phyloP scores from a whole-genome alignment of 1,140 invertebrate species.

The Nilaparvata lugens region DNA sequence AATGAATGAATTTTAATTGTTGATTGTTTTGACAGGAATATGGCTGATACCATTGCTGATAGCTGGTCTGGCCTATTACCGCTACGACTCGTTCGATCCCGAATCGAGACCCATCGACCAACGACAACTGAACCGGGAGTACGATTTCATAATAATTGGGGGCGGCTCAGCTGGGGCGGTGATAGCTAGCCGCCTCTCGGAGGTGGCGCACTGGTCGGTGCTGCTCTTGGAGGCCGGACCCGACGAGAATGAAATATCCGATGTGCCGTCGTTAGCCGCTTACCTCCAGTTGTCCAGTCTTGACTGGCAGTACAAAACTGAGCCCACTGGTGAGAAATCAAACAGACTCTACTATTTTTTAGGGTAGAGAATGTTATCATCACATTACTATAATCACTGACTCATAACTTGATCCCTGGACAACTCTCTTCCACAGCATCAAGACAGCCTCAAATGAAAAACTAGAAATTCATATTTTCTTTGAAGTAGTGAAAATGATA shows the following conservation, averaged over 20 bases:
- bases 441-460: too few relatives aligned
- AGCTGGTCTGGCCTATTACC: constrained; percentile 69
- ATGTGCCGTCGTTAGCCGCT: constrained; percentile 77
- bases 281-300: constrained; percentile 79
- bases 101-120: constrained; percentile 57
- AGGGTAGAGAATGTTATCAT: too few relatives aligned
- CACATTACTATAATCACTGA: too few relatives aligned
- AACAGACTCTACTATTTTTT: too few relatives aligned
- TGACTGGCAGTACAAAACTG: constrained; percentile 89
- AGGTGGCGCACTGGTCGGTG: constrained; percentile 64
- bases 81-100: constrained; percentile 71
- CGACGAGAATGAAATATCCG: constrained; percentile 83
- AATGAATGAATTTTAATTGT: too few relatives aligned
- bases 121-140: constrained; percentile 48
- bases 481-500: too few relatives aligned
- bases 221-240: constrained; percentile 85
- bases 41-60: constrained; percentile 75
- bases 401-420: too few relatives aligned
- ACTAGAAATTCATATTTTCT: too few relatives aligned
- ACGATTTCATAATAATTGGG: constrained; percentile 81
- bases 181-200: constrained; percentile 79
- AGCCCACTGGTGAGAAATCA: constrained; percentile 57
- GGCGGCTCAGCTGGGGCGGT: constrained; percentile 90
- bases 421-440: too few relatives aligned
- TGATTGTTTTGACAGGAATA: constrained; percentile 44